These are phyloP conservation scores for Rana temporaria DNA, from an alignment of 2,113 vertebrate genomes.

Conservation along the genomic window DNA sequence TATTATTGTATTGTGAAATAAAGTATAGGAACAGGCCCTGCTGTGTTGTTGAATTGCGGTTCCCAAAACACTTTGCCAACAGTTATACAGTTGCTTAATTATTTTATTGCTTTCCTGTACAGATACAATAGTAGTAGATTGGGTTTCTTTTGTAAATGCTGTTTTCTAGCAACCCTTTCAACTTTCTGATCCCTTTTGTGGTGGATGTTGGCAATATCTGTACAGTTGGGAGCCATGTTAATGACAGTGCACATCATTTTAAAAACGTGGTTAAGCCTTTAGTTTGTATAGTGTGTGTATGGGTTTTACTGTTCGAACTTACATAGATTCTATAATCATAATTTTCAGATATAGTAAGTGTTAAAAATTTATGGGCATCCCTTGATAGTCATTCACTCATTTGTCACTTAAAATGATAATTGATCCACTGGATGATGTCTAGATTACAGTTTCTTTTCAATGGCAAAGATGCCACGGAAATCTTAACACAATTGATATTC, in stretches of 20 bases:
- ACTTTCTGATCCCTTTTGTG: too few species aligned
- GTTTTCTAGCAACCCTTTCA: not conserved
- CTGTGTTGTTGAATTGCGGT: not conserved
- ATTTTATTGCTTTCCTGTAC: not conserved
- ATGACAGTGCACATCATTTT: slow-evolving; percentile 1
- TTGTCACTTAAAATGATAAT: too few species aligned
- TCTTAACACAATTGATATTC: too few species aligned
- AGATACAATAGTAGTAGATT: not conserved
- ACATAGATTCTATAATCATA: too few species aligned
- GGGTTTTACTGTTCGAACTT: not conserved
- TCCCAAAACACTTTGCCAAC: not conserved
- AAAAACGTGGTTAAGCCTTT: not conserved
- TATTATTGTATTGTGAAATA: not conserved
- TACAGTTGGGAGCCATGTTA: slow-evolving; percentile 49
- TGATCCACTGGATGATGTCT: too few species aligned
- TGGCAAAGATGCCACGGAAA: too few species aligned
- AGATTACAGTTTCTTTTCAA: too few species aligned
- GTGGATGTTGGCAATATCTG: slow-evolving; percentile 16
- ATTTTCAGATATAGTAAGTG: too few species aligned
- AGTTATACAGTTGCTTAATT: not conserved
- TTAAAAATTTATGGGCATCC: too few species aligned
- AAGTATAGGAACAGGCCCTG: not conserved
- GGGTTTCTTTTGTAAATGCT: not conserved
- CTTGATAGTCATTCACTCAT: too few species aligned
- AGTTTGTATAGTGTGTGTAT: slow-evolving; percentile 40